A percentile compares a stretch with the other conserved stretches of the same genome.
phyloP scores from a whole-genome alignment of 2,888 invertebrate genomes.

The Euzophera pinguis region DNA sequence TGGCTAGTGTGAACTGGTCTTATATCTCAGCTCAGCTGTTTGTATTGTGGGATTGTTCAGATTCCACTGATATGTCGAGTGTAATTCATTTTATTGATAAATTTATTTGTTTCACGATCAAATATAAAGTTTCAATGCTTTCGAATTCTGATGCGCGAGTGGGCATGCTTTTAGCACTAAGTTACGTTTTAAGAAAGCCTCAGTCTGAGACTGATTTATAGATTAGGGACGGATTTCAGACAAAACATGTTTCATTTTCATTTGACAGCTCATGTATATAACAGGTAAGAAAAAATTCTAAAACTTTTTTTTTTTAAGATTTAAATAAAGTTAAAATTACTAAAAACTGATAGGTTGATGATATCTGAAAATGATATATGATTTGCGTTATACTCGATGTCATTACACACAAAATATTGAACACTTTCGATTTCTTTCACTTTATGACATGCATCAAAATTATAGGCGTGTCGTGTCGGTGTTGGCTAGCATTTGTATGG shows the following conservation, averaged over 20 bases:
- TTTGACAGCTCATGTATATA: too few species aligned
- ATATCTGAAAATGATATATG: background rate
- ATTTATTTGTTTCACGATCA: constrained; percentile 11
- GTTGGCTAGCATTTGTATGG: background rate
- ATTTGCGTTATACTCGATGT: background rate
- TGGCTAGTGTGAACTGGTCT: background rate
- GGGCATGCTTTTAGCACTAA: too few species aligned
- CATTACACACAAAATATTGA: background rate
- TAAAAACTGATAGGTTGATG: too few species aligned
- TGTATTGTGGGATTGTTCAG: constrained; percentile 59
- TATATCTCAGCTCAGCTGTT: constrained; percentile 24
- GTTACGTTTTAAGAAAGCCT: too few species aligned
- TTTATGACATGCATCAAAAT: background rate
- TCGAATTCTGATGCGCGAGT: too few species aligned
- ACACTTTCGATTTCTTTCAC: constrained; percentile 16
- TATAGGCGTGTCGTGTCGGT: background rate
- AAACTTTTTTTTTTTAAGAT: too few species aligned
- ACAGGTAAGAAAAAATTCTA: too few species aligned
- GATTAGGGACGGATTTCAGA: too few species aligned
- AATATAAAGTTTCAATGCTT: background rate
- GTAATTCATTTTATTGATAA: constrained; percentile 25
- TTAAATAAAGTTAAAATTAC: too few species aligned
- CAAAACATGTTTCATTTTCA: too few species aligned
- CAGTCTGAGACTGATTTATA: too few species aligned
- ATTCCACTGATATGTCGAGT: constrained; percentile 25